These are phyloP conservation scores for Chaetodon auriga DNA, from an alignment of 2,113 vertebrate genomes.

Conservation along the genomic window DNA sequence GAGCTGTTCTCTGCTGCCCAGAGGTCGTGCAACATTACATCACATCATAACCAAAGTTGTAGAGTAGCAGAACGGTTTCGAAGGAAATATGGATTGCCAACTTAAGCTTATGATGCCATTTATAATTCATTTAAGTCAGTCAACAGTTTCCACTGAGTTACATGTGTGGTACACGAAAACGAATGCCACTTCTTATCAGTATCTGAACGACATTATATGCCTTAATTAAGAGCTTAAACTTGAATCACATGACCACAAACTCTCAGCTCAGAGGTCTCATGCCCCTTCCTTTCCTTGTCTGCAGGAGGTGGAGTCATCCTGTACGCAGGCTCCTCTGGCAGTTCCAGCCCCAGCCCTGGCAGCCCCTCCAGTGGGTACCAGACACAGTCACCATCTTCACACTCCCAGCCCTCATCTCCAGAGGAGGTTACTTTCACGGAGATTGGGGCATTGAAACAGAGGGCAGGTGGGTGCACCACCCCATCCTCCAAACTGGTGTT, in stretches of 20 bases:
- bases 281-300: constrained; percentile 30
- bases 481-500: constrained; percentile 83
- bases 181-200: neutral
- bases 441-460: constrained; percentile 80
- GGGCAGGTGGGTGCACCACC: constrained; percentile 52
- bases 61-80: neutral
- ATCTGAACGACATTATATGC: neutral
- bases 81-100: neutral
- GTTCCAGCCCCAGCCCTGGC: constrained; percentile 83
- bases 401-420: constrained; percentile 87
- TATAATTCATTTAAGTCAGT: too few relatives aligned
- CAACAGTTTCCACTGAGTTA: too few relatives aligned
- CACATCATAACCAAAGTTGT: constrained; percentile 22
- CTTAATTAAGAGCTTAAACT: neutral
- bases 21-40: constrained; percentile 67
- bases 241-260: neutral
- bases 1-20: constrained; percentile 37
- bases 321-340: constrained; percentile 83
- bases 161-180: neutral
- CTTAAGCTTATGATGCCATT: accelerated
- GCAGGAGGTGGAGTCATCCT: constrained; percentile 83
- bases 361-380: constrained; percentile 88
- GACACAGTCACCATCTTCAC: constrained; percentile 85
- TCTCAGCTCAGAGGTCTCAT: constrained; percentile 1
- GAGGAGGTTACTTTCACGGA: constrained; percentile 86